Base-by-base conservation (phyloP, 2,888 invertebrate genomes). In the Julus scandinavius region DNA sequence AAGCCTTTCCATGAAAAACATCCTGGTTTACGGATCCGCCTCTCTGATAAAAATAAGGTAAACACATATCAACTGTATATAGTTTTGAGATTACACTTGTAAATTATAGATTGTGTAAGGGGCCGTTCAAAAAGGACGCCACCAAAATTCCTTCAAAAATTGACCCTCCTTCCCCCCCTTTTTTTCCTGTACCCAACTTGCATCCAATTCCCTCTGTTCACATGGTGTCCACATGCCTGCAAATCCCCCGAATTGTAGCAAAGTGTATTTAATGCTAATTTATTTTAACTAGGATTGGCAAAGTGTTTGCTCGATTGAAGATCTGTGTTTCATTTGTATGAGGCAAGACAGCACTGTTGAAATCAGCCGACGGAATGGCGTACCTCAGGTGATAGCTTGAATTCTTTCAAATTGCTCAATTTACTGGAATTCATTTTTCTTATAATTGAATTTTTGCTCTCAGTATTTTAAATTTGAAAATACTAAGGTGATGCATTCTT, bases 291-390 rank as follows among this genome's bases (percentile, higher is more conserved):
- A 54, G 29, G 54, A 86, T 58, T 87, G 13, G 9, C 41, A 50
- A 80, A 29, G 90, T 63, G 86, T 91, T 15, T 96, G 97, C 91
- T 94, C 95, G 58, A 95, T 97, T 91, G 97, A 97, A 92, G 96
- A 97, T 90, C 93, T 98, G 89, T 96, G 96, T 91, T 96, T 95
- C 91, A 93, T 97, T 90, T 90, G 91, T 15, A 90, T 90, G 88
- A 94, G 93, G 91, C 92, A 92, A 88, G 95, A 96, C 90, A 93
- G 94, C 87, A 95, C 95, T 0, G 94, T 97, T 86, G 96, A 96
- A 93, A 95, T 84, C 93, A 95, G 91, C 94, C 95, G 90, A 94
- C 94, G 89, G 94, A 94, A 90, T 90, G 91, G 91, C 40, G 89
- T 90, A 15, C 91, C 91, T 41, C 88, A 89, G 86, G 89, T 89